These are phyloP conservation scores for Pogonus chalceus DNA, from an alignment of 1,140 invertebrate species.

Conservation along the genomic window DNA sequence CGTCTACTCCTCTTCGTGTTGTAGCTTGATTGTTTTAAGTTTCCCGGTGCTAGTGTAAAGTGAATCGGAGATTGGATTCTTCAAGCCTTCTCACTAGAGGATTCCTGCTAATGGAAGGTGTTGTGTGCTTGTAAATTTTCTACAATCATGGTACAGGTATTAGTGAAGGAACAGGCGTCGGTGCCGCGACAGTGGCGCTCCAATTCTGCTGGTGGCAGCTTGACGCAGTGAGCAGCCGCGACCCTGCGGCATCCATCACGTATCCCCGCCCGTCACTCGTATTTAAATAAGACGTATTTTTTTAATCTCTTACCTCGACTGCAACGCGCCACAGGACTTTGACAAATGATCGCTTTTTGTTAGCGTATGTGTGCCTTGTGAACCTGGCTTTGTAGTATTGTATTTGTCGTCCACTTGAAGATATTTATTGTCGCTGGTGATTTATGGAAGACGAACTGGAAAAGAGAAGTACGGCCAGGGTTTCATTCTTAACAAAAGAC, in stretches of 20 bases:
- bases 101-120: too few relatives aligned
- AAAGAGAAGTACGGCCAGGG: not conserved
- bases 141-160: too few relatives aligned
- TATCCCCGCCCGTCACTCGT: conserved; percentile 13
- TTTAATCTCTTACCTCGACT: conserved; percentile 22
- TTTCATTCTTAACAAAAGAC: conserved; percentile 5
- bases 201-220: not conserved
- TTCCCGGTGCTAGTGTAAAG: too few relatives aligned
- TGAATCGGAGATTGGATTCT: too few relatives aligned
- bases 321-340: conserved; percentile 14
- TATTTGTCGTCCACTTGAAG: conserved; percentile 28
- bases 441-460: conserved; percentile 17
- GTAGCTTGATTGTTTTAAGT: too few relatives aligned
- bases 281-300: conserved; percentile 24
- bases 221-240: not conserved
- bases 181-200: not conserved
- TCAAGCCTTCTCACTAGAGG: too few relatives aligned
- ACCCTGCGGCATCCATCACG: conserved; percentile 17
- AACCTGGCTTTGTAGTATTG: conserved; percentile 22
- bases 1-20: too few relatives aligned
- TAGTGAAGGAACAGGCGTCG: not conserved
- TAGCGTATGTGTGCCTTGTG: not conserved
- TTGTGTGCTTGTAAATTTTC: too few relatives aligned
- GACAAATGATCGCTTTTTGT: conserved; percentile 19
- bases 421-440: conserved; percentile 26